Percentiles rank a stretch among this genome's conserved stretches.
Conservation (phyloP, 2,888 invertebrate species). For the Drosophila imparisetae region DNA sequence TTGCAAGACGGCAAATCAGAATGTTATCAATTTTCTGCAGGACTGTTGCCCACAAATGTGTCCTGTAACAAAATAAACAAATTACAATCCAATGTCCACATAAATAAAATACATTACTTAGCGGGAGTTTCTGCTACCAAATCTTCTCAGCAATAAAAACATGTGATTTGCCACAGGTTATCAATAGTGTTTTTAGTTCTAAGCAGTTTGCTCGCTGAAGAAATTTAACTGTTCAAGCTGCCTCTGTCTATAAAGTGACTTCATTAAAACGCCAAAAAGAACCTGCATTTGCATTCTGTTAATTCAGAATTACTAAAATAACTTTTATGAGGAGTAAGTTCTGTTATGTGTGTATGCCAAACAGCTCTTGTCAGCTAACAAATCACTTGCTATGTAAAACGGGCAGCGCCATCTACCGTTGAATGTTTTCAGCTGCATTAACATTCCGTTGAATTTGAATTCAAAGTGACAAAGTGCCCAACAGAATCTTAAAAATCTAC, state of each 20-base stretch:
- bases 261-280: not conserved
- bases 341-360: not conserved
- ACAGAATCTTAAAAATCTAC: not conserved
- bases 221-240: not conserved
- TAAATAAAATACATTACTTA: not conserved
- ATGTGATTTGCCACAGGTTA: not conserved
- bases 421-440: not conserved
- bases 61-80: not conserved
- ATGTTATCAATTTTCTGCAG: not conserved
- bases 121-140: not conserved
- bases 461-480: not conserved
- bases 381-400: fast-evolving
- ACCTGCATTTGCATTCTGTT: not conserved
- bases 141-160: not conserved
- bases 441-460: not conserved
- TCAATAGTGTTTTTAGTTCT: not conserved
- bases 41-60: no score
- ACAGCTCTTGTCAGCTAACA: slow-evolving; percentile 32
- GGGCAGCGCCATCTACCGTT: slow-evolving; percentile 41
- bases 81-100: not conserved
- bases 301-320: not conserved
- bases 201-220: no score
- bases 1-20: not conserved
- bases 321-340: not conserved
- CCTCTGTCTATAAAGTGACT: not conserved